Percentiles rank a stretch among this genome's conserved stretches.
Conservation (phyloP, 2,888 invertebrate species). For the Cheilosia urbana region DNA sequence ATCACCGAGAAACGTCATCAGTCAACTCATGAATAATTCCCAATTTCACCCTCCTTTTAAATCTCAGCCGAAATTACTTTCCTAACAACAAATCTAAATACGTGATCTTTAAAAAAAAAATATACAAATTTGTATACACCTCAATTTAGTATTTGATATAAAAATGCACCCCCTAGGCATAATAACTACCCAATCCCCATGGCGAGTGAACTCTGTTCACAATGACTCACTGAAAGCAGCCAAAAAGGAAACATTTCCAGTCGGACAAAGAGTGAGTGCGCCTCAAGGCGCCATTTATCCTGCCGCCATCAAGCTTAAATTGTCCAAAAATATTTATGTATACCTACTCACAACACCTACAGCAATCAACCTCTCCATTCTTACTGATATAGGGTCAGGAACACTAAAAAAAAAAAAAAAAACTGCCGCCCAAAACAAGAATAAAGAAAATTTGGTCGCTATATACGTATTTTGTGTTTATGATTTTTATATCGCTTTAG, state of each 20-base stretch:
- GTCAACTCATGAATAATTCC: too few species aligned
- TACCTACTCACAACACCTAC: slow-evolving; percentile 10
- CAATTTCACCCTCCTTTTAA: too few species aligned
- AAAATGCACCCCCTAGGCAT: background rate
- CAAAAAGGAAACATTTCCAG: slow-evolving; percentile 9
- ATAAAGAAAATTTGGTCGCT: slow-evolving; percentile 33
- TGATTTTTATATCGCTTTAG: slow-evolving; percentile 56
- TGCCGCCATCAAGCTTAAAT: slow-evolving; percentile 49
- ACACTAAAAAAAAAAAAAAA: background rate
- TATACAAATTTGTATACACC: too few species aligned
- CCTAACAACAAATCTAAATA: too few species aligned
- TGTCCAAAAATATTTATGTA: slow-evolving; percentile 26
- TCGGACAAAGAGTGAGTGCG: slow-evolving; percentile 39
- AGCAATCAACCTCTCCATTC: slow-evolving; percentile 21
- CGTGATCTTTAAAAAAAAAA: too few species aligned
- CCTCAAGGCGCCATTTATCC: slow-evolving; percentile 55
- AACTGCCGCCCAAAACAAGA: background rate
- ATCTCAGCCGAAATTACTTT: too few species aligned
- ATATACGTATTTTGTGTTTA: slow-evolving; percentile 45
- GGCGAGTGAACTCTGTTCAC: background rate
- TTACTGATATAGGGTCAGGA: slow-evolving; percentile 33
- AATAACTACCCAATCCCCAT: background rate
- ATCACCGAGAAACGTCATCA: too few species aligned
- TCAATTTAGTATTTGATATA: background rate
- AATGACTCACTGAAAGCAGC: slow-evolving; percentile 27